Conservation (phyloP, 2,888 invertebrate species). For the Chirona hameri region DNA sequence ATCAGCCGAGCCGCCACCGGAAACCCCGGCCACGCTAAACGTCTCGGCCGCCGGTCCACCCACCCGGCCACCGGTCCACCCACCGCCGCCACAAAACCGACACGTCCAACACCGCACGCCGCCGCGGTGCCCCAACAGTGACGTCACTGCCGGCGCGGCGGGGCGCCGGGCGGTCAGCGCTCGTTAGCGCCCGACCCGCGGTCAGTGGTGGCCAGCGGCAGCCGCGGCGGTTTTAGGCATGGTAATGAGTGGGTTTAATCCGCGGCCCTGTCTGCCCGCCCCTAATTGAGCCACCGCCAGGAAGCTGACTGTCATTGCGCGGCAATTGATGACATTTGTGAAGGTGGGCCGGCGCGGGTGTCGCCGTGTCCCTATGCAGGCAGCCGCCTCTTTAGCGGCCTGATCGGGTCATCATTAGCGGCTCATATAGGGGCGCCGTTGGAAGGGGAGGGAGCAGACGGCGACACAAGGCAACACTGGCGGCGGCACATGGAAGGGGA, state of each 20-base stretch:
- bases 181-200: neutral
- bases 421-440: too few relatives aligned
- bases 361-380: neutral
- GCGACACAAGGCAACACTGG: too few relatives aligned
- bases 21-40: neutral
- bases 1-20: neutral
- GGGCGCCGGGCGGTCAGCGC: too few relatives aligned
- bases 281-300: constrained; percentile 1
- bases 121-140: neutral
- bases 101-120: neutral
- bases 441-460: too few relatives aligned
- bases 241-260: constrained; percentile 3
- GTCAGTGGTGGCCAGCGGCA: neutral
- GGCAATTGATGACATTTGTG: constrained; percentile 1
- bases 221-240: neutral
- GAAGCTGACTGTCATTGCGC: neutral
- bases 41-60: neutral
- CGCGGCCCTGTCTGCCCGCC: neutral
- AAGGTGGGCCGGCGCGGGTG: neutral
- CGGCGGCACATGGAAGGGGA: too few relatives aligned
- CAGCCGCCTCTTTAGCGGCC: neutral
- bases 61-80: neutral
- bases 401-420: neutral
- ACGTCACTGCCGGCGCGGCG: too few relatives aligned
- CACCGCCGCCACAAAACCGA: constrained; percentile 23